Percentiles rank a stretch among this genome's conserved stretches.
Conservation (phyloP, 2,113 vertebrate species). For the Todiramphus chloris region DNA sequence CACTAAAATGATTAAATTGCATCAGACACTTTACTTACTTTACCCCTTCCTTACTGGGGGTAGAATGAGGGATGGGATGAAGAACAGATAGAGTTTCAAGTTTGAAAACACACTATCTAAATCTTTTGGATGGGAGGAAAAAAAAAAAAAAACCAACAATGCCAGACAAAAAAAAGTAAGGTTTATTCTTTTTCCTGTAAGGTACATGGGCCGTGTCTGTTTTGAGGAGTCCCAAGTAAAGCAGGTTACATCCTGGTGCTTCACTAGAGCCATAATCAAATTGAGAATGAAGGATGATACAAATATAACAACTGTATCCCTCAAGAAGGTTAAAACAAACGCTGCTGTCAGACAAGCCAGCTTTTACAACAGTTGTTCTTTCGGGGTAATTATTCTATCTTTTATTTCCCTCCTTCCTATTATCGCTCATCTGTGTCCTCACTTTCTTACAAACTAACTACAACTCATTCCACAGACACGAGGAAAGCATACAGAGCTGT, state of each 20-base stretch:
- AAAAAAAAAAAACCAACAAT: too few species aligned
- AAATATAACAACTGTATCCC: background rate
- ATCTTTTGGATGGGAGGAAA: background rate
- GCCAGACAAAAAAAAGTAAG: background rate
- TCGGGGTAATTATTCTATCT: background rate
- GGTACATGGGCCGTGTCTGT: background rate
- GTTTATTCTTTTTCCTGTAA: background rate
- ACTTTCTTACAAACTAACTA: background rate
- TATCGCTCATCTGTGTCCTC: background rate
- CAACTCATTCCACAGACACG: background rate
- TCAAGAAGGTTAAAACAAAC: slow-evolving; percentile 10
- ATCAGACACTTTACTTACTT: background rate
- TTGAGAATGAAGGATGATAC: background rate
- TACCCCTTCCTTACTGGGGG: background rate
- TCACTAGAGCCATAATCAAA: background rate
- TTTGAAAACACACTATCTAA: background rate
- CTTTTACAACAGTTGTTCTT: background rate
- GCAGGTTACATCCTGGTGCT: slow-evolving; percentile 11
- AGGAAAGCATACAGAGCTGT: background rate
- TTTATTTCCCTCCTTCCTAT: slow-evolving; percentile 1
- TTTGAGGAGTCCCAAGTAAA: background rate
- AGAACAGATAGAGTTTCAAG: background rate
- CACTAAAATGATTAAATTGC: slow-evolving; percentile 32
- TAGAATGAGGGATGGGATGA: background rate
- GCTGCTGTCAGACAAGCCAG: slow-evolving; percentile 16